Base-by-base conservation (phyloP, 2,113 vertebrate species). In the Edolisoma coerulescens region DNA sequence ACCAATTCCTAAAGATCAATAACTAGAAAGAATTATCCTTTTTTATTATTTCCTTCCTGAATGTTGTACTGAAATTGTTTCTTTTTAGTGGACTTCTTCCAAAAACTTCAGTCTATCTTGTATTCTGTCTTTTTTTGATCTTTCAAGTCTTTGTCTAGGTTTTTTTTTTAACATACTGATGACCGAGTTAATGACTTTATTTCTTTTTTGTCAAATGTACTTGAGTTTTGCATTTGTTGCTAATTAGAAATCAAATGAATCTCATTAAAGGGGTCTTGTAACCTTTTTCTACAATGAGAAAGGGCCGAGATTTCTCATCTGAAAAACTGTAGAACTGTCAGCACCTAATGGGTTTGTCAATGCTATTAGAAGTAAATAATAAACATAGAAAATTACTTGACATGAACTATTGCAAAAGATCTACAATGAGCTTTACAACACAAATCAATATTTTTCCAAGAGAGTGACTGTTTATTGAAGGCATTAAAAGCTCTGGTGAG, bases 321-420 rank as follows among this genome's bases (percentile, higher is more conserved):
- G 73, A 95, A 93, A 96, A 96, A 69, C 80, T 52, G 45, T 68
- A 69, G 18, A 81, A 54, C 60, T 93, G 28, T 90, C 91, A 91
- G 37, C 74, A 41, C 32, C 56, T 97, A 97, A 97, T 96, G 93
- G 42, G 42, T 96, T 94, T 95, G 44, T 67, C 90, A 79, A 89
- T 87, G 59, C 28, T 87, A 91, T 92, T 93, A 94, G 50, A 49
- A 97, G 95, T 92, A 97, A 97, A 96, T 97, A 96, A 97, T 95
- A 97, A 95, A 96, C 93, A 97, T 8, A 91, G 91, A 96, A 96
- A 95, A 94, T 93, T n/a, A 85, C 89, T 96, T 95, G 94, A 95
- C 94, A 81, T 49, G 44, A 96, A 91, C 94, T 93, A 90, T 86
- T 84, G 53, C 79, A 83, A 88, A 93, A 41, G 37, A 79, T 92